Conservation (phyloP, 2,113 vertebrate species). For the Azemiops feae region DNA sequence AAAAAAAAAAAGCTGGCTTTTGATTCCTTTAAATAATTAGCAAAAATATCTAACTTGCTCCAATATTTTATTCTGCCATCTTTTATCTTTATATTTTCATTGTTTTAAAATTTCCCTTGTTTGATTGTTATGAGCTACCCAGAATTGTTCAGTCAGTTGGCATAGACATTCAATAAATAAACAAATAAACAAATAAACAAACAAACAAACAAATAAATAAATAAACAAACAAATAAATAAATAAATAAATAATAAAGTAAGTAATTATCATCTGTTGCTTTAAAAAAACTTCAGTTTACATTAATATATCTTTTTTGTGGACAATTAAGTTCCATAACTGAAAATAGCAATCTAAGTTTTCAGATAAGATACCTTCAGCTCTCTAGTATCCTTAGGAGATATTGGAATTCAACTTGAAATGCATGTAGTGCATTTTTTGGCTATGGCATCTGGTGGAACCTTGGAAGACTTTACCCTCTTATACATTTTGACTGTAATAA, state of each 20-base stretch:
- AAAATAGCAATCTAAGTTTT: neutral
- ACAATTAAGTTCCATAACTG: neutral
- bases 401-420: neutral
- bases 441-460: neutral
- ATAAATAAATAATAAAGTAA: neutral
- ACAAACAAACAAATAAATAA: neutral
- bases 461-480: neutral
- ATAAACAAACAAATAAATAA: neutral
- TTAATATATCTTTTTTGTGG: neutral
- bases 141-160: neutral
- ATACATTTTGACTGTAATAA: neutral
- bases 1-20: conserved; percentile 54
- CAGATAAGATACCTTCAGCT: neutral
- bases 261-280: neutral
- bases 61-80: neutral
- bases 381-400: neutral
- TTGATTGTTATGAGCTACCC: neutral
- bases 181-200: too few relatives aligned
- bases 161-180: neutral
- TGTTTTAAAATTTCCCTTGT: neutral
- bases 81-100: neutral
- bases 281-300: neutral
- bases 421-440: neutral
- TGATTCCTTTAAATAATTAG: conserved; percentile 39
- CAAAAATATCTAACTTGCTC: neutral